phyloP scores from a whole-genome alignment of 1,140 invertebrate genomes.

The Lasaia peninsularis region DNA sequence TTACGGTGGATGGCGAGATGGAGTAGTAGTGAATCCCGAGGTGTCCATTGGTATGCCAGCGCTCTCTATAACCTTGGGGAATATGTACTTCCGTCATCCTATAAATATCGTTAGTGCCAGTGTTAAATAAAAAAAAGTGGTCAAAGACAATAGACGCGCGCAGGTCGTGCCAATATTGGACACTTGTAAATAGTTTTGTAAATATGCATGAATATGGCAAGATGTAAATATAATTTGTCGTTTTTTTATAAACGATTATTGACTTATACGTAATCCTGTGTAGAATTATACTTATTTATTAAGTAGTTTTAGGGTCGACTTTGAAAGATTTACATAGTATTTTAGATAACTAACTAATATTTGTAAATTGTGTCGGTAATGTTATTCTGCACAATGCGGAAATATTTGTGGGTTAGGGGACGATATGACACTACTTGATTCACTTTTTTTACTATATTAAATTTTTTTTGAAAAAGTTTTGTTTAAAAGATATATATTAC shows the following conservation, averaged over 20 bases:
- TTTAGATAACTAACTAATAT: constrained; percentile 53
- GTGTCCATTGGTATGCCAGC: constrained; percentile 93
- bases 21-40: constrained; percentile 49
- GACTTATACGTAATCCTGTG: constrained; percentile 16
- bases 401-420: constrained; percentile 37
- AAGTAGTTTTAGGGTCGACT: constrained; percentile 54
- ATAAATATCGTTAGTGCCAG: constrained; percentile 56
- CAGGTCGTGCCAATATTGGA: constrained; percentile 54
- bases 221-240: constrained; percentile 5
- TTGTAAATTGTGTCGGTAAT: constrained; percentile 77
- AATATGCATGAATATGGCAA: constrained; percentile 20
- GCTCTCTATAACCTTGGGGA: constrained; percentile 85
- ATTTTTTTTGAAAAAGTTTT: too few species aligned
- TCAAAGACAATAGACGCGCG: constrained; percentile 41
- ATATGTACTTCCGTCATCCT: constrained; percentile 81
- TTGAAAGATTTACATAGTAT: constrained; percentile 55
- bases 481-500: too few species aligned
- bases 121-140: constrained; percentile 26
- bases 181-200: constrained; percentile 50
- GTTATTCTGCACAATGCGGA: constrained; percentile 77
- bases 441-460: neutral
- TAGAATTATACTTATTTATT: constrained; percentile 53
- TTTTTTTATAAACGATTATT: constrained; percentile 6
- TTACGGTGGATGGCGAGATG: constrained; percentile 4
- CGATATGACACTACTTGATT: neutral